A percentile compares a stretch with the other conserved stretches of the same genome.
Conservation (phyloP, 1,140 invertebrate species). For the Campoletis sonorensis region DNA sequence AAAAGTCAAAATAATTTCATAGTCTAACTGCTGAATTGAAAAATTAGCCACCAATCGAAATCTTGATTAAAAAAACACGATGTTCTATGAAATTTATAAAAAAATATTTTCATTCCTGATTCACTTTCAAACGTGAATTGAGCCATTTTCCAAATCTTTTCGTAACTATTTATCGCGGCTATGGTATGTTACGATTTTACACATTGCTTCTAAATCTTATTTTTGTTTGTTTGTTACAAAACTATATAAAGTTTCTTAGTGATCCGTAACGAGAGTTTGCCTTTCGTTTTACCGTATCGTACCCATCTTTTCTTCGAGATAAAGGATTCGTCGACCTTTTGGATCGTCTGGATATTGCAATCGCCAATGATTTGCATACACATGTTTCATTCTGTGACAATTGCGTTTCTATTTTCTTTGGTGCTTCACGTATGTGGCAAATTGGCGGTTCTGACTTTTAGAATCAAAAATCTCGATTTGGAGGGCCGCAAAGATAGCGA, state of each 20-base stretch:
- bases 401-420: conserved; percentile 39
- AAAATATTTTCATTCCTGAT: no score
- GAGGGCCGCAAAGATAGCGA: neutral
- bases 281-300: conserved; percentile 51
- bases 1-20: no score
- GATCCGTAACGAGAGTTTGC: conserved; percentile 32
- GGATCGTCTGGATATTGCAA: neutral
- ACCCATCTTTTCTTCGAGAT: conserved; percentile 48
- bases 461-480: conserved; percentile 25
- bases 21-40: no score
- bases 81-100: no score
- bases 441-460: conserved; percentile 35
- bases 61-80: no score
- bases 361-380: neutral
- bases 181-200: neutral
- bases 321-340: neutral
- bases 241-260: conserved; percentile 24
- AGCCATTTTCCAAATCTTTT: no score
- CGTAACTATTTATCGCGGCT: no score
- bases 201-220: neutral
- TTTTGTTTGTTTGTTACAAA: neutral
- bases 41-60: no score
- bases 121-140: no score
- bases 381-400: neutral
- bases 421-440: conserved; percentile 43